These are phyloP conservation scores for Drosophila paucipuncta DNA, from an alignment of 2,888 invertebrate genomes.

Conservation along the genomic window DNA sequence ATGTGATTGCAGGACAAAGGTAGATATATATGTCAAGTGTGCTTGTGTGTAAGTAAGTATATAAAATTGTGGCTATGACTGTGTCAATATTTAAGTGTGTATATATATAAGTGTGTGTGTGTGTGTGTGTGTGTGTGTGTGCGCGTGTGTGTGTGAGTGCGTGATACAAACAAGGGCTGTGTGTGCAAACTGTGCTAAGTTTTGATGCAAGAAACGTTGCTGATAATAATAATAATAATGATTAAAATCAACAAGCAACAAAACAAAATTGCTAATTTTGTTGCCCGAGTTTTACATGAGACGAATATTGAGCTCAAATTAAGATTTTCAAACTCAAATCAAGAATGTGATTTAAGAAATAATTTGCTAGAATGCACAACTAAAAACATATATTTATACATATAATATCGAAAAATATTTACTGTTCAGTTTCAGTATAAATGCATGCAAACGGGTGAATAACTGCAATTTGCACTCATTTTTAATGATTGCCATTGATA, in stretches of 20 bases:
- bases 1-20: slow-evolving; percentile 15
- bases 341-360: not conserved
- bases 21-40: slow-evolving; percentile 27
- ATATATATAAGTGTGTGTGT: not conserved
- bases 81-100: slow-evolving; percentile 16
- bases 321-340: not conserved
- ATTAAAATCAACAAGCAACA: not conserved
- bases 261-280: not conserved
- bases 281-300: no score
- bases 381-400: not conserved
- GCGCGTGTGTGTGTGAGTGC: not conserved
- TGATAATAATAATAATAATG: slow-evolving; percentile 3
- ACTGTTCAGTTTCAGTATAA: not conserved
- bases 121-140: not conserved
- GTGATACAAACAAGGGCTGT: slow-evolving; percentile 3
- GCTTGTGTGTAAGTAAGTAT: not conserved
- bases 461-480: not conserved
- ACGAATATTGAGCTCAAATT: not conserved
- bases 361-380: not conserved
- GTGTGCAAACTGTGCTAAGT: slow-evolving; percentile 12
- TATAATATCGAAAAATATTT: not conserved
- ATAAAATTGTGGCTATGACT: slow-evolving; percentile 4
- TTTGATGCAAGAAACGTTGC: slow-evolving; percentile 8
- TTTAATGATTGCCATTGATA: not conserved
- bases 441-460: not conserved